phyloP scores from a whole-genome alignment of 1,140 invertebrate species.

The Penaeus chinensis region DNA sequence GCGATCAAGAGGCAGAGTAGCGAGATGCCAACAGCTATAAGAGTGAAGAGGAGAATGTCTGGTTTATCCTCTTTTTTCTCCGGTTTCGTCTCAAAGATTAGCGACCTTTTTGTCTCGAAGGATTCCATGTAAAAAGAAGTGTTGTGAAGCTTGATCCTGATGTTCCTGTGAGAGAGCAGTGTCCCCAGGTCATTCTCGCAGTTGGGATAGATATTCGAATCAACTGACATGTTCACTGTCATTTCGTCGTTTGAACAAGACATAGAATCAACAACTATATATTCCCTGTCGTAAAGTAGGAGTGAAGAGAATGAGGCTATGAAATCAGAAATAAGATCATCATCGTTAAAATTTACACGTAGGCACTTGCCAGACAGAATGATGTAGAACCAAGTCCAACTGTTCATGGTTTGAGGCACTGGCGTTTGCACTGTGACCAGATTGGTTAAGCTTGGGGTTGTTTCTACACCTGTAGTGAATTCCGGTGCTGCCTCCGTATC shows the following conservation, averaged over 20 bases:
- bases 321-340: constrained; percentile 25
- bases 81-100: constrained; percentile 38
- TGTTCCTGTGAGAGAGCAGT: constrained; percentile 26
- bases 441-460: background rate
- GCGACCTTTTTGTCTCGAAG: constrained; percentile 19
- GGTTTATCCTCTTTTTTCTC: background rate
- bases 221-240: constrained; percentile 41
- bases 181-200: constrained; percentile 39
- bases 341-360: constrained; percentile 23
- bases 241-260: constrained; percentile 9
- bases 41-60: constrained; percentile 20
- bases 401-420: background rate
- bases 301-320: constrained; percentile 23
- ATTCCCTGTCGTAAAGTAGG: constrained; percentile 29
- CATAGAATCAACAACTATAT: constrained; percentile 20
- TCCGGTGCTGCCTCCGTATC: background rate
- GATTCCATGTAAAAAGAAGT: constrained; percentile 48
- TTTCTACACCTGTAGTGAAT: background rate
- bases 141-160: constrained; percentile 37
- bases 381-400: constrained; percentile 31
- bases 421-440: no score
- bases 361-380: constrained; percentile 18
- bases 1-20: constrained; percentile 32
- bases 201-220: constrained; percentile 19
- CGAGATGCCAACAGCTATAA: constrained; percentile 37